Conservation (phyloP, 2,888 invertebrate species). For the Hemistola chrysoprasaria region DNA sequence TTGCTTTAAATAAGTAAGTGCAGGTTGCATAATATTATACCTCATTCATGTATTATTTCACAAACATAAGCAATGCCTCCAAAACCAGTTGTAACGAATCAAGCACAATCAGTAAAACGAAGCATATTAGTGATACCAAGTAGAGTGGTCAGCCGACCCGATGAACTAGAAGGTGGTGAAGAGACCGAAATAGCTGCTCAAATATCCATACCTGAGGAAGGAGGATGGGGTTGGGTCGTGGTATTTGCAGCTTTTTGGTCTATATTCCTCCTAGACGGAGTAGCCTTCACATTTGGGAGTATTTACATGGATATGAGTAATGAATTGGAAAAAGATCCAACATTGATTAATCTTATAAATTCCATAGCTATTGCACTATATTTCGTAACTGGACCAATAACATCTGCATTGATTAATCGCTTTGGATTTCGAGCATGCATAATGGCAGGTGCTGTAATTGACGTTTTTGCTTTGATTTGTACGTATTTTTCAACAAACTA, state of each 20-base stretch:
- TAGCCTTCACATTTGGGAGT: slow-evolving; percentile 65
- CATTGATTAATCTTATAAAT: slow-evolving; percentile 58
- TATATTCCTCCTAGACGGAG: slow-evolving; percentile 61
- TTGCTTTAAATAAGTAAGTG: too few species aligned
- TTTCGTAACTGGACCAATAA: slow-evolving; percentile 57
- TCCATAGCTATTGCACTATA: slow-evolving; percentile 65
- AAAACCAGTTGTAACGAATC: slow-evolving; percentile 1
- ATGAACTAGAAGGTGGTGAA: slow-evolving; percentile 56
- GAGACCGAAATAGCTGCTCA: slow-evolving; percentile 73
- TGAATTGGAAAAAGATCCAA: slow-evolving; percentile 49
- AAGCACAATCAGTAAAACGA: slow-evolving; percentile 25
- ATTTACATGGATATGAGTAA: slow-evolving; percentile 51
- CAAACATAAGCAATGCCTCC: slow-evolving; percentile 2
- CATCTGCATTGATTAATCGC: slow-evolving; percentile 68
- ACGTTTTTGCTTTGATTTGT: slow-evolving; percentile 51
- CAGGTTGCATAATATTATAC: too few species aligned
- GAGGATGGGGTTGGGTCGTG: slow-evolving; percentile 74
- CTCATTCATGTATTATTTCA: too few species aligned
- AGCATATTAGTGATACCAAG: slow-evolving; percentile 52
- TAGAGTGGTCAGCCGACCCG: slow-evolving; percentile 44
- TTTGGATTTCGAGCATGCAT: slow-evolving; percentile 67
- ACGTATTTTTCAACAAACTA: slow-evolving; percentile 57
- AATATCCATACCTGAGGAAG: slow-evolving; percentile 65
- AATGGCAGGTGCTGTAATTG: slow-evolving; percentile 63
- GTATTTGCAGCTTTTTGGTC: slow-evolving; percentile 51